Base-by-base conservation (phyloP, 2,113 vertebrate genomes). In the Heteronetta atricapilla region DNA sequence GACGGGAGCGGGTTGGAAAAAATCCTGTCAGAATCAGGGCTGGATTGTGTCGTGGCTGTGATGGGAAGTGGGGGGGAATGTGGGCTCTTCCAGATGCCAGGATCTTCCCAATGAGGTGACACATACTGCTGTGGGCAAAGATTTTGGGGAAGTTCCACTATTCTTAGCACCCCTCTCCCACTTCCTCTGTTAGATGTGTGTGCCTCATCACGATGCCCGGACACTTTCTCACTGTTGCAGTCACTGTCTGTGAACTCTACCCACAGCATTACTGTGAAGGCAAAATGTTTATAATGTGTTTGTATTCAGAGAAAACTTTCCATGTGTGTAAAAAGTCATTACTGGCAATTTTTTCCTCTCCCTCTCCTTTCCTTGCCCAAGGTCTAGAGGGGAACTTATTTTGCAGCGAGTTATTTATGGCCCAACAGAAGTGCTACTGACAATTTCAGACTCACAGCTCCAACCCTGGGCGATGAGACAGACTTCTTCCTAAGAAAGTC, bases 121-220 rank as follows among this genome's bases (percentile, higher is more conserved):
- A 86, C 94, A 95, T 33, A 33, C 10, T 2, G 11, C 80, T 4
- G 92, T 92, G 95, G 90, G 95, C 59, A 92, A 90, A 82, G 79
- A 88, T 90, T 95, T 81, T 92, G 80, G 90, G 86, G 88, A 96
- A 96, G 86, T 82, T 59, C 0, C 5, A 56, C 72, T 96, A 91
- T 93, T 96, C 56, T 95, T 93, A 95, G 92, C 8, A 0, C 50
- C 28, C 52, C 50, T 92, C 60, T 92, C 58, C 66, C 87, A 72
- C 76, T 87, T 86, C 88, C 86, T 91, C 75, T 64, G 62, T 69
- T 83, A 79, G 90, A 38, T 89, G 33, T 2, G 11, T 68, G 53
- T 69, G 85, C 36, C 79, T 93, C n/a, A 3, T 70, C 80, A 75
- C 3, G 13, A 90, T 31, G 73, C 59, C 80, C 1, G 10, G 56